phyloP scores from a whole-genome alignment of 2,888 invertebrate species.

The Portevinia maculata region DNA sequence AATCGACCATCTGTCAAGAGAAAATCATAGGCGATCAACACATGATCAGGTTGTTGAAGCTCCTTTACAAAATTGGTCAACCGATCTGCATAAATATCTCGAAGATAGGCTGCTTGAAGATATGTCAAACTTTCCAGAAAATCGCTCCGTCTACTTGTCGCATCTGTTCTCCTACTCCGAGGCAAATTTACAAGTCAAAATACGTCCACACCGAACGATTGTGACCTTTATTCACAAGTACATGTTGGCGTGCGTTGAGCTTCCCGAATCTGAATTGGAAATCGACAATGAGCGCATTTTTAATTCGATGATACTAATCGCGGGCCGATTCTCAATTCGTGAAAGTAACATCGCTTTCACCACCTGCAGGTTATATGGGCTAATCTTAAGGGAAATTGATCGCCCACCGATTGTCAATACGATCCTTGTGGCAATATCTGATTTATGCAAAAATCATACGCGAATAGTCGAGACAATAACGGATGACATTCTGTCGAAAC shows the following conservation, averaged over 20 bases:
- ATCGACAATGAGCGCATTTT: constrained; percentile 80
- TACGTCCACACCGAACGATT: constrained; percentile 76
- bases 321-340: constrained; percentile 79
- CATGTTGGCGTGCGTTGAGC: constrained; percentile 77
- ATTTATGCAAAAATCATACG: constrained; percentile 81
- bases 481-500: constrained; percentile 78
- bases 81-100: constrained; percentile 77
- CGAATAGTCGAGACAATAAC: constrained; percentile 80
- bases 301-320: constrained; percentile 81
- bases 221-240: constrained; percentile 79
- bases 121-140: constrained; percentile 78
- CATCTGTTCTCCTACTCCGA: constrained; percentile 80
- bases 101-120: constrained; percentile 76
- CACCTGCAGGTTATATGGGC: constrained; percentile 76
- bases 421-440: constrained; percentile 79
- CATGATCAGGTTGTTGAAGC: constrained; percentile 43
- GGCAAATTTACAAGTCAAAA: constrained; percentile 78
- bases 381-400: constrained; percentile 78
- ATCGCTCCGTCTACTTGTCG: constrained; percentile 78
- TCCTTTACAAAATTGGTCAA: constrained; percentile 76
- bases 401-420: constrained; percentile 81
- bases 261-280: constrained; percentile 78
- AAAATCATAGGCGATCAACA: constrained; percentile 18
- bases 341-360: constrained; percentile 77
- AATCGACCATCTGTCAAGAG: constrained; percentile 78